Conservation (phyloP, 2,113 vertebrate species). For the Salvelinus namaycush region DNA sequence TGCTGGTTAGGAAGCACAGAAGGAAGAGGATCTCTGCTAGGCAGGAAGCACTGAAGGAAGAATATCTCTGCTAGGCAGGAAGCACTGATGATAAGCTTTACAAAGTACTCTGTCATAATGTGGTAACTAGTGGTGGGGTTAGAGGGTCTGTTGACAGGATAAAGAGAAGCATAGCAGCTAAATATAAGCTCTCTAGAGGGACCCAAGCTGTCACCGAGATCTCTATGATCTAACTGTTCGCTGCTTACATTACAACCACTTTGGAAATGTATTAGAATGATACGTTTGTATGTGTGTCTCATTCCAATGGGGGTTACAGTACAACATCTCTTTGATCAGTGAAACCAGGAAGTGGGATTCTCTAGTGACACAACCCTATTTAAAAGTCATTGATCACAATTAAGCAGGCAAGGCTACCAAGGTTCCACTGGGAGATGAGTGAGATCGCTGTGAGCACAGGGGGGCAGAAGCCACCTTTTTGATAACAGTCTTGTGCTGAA, state of each 20-base stretch:
- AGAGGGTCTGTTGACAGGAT: background rate
- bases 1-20: no score
- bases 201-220: background rate
- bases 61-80: no score
- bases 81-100: background rate
- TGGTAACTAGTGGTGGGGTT: background rate
- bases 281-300: background rate
- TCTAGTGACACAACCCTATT: conserved; percentile 14
- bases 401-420: background rate
- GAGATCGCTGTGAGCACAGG: background rate
- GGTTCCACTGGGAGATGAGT: background rate
- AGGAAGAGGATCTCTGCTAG: no score
- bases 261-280: background rate
- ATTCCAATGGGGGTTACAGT: background rate
- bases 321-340: background rate
- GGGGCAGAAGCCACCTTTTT: background rate
- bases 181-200: background rate
- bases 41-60: no score
- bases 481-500: background rate
- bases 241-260: no score
- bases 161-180: background rate
- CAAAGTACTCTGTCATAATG: background rate
- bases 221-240: background rate
- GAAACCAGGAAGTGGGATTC: background rate
- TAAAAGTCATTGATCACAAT: conserved; percentile 28